A percentile compares a stretch with the other conserved stretches of the same genome.
phyloP scores from a whole-genome alignment of 2,797 vertebrate species.

The Oreochromis mossambicus region DNA sequence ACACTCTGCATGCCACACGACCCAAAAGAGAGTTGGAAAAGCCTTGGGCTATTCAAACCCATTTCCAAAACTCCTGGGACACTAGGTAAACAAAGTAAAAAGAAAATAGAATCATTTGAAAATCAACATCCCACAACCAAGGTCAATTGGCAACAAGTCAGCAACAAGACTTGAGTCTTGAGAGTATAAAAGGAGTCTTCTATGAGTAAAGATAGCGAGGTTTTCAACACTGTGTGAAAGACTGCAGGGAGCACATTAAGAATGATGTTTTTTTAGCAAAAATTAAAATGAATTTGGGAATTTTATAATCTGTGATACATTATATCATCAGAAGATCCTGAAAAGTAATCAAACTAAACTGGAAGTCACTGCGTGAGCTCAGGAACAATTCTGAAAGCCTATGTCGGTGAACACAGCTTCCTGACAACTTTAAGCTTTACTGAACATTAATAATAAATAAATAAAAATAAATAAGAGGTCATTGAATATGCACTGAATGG shows the following conservation, averaged over 20 bases:
- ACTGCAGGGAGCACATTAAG: neutral
- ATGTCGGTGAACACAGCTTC: too few relatives aligned
- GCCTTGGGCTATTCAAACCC: constrained; percentile 1
- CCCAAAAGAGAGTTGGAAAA: constrained; percentile 5
- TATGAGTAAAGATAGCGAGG: neutral
- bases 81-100: neutral
- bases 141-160: neutral
- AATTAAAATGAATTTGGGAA: neutral
- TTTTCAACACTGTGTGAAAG: neutral
- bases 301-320: neutral
- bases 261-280: neutral
- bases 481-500: too few relatives aligned
- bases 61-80: neutral
- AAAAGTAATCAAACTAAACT: neutral
- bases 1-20: neutral
- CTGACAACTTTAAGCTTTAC: too few relatives aligned
- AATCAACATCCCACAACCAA: neutral
- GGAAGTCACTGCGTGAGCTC: too few relatives aligned
- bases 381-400: too few relatives aligned
- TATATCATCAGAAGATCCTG: neutral
- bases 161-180: neutral
- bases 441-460: too few relatives aligned
- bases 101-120: neutral
- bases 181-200: neutral
- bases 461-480: too few relatives aligned